These are phyloP conservation scores for Nycteola revayana DNA, from an alignment of 2,888 invertebrate species.

Conservation along the genomic window DNA sequence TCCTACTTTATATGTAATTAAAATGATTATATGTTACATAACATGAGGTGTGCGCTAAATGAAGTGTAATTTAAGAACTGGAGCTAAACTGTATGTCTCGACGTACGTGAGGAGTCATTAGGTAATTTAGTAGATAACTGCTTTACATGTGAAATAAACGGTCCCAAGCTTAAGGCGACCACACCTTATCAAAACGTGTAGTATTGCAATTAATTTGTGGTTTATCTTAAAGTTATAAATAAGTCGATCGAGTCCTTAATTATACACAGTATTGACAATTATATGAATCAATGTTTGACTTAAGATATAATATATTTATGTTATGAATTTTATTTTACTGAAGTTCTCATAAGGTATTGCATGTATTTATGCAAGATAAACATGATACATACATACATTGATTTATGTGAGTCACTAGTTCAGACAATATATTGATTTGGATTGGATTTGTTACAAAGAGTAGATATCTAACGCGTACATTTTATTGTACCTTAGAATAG, in stretches of 20 bases:
- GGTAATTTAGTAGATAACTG: constrained; percentile 18
- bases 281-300: too few species aligned
- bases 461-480: too few species aligned
- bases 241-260: constrained; percentile 9
- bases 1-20: constrained; percentile 36
- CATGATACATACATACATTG: too few species aligned
- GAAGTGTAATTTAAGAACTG: constrained; percentile 21
- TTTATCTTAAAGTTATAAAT: constrained; percentile 1
- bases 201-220: constrained; percentile 5
- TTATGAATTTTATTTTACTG: too few species aligned
- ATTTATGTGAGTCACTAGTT: too few species aligned
- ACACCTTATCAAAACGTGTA: constrained; percentile 17
- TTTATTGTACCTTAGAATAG: too few species aligned
- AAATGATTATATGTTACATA: constrained; percentile 45
- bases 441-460: too few species aligned
- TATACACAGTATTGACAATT: too few species aligned
- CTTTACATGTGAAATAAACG: constrained; percentile 11
- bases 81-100: constrained; percentile 7
- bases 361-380: too few species aligned
- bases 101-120: constrained; percentile 8
- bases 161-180: constrained; percentile 5
- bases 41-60: constrained; percentile 27
- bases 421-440: too few species aligned
- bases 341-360: too few species aligned
- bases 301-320: too few species aligned